phyloP scores from a whole-genome alignment of 2,888 invertebrate genomes.

The Microplitis deprimator region DNA sequence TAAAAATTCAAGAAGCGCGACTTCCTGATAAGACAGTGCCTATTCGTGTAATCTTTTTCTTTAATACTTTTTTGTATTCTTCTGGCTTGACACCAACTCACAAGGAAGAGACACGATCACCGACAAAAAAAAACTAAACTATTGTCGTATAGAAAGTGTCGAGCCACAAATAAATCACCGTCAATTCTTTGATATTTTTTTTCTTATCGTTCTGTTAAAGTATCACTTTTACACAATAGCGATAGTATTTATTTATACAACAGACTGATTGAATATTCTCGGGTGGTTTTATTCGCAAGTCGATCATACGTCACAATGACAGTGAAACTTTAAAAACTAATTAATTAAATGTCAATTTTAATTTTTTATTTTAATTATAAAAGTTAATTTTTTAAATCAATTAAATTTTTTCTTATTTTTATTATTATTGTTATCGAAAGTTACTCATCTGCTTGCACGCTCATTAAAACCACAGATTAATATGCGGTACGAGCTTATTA shows the following conservation, averaged over 20 bases:
- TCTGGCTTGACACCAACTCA: background rate
- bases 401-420: background rate
- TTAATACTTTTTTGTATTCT: constrained; percentile 1
- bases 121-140: background rate
- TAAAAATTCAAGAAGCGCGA: constrained; percentile 26
- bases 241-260: background rate
- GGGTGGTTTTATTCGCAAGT: background rate
- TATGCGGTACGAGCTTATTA: background rate
- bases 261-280: background rate
- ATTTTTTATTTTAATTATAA: background rate
- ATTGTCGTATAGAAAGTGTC: background rate
- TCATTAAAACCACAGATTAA: background rate
- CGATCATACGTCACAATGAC: background rate
- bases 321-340: background rate
- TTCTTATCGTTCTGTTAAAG: background rate
- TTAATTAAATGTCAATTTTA: background rate
- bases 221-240: background rate
- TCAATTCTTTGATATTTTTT: background rate
- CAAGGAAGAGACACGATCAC: background rate
- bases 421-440: background rate
- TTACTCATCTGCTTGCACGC: background rate
- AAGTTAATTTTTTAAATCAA: background rate
- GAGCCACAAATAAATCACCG: background rate
- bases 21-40: constrained; percentile 26
- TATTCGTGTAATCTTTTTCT: constrained; percentile 12